Conservation (phyloP, 2,113 vertebrate genomes). For the Taurulus bubalis region DNA sequence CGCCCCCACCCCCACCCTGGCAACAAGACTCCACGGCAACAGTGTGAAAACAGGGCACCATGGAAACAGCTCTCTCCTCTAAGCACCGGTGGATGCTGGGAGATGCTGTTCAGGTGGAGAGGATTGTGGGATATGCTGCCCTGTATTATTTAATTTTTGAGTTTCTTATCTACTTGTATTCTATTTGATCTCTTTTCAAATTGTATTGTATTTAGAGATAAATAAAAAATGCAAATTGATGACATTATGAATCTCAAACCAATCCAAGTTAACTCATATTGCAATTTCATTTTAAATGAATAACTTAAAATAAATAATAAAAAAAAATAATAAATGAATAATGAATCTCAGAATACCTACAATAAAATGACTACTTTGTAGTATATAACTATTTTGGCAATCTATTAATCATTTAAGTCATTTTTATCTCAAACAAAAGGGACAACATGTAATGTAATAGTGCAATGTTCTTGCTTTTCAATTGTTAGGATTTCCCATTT, state of each 20-base stretch:
- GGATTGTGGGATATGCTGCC: conserved; percentile 22
- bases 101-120: conserved; percentile 45
- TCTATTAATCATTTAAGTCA: not conserved
- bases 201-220: not conserved
- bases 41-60: conserved; percentile 69
- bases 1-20: conserved; percentile 58
- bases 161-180: not conserved
- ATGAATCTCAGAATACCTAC: not conserved
- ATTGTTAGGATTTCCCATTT: not conserved
- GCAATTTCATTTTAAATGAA: not conserved
- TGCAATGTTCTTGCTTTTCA: not conserved
- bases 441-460: not conserved
- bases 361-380: not conserved
- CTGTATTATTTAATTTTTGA: not conserved
- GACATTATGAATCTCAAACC: not conserved
- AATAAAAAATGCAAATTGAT: not conserved
- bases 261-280: not conserved
- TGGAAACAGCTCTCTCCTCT: conserved; percentile 72
- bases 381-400: not conserved
- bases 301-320: not conserved
- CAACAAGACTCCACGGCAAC: conserved; percentile 74
- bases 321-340: no score
- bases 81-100: conserved; percentile 58
- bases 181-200: not conserved
- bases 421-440: not conserved